Evolutionary conservation across 2,113 vertebrate species (phyloP), one percentile per base, ranked within the genome.

Genomic region (Ivindomyrus marchei): DNA sequence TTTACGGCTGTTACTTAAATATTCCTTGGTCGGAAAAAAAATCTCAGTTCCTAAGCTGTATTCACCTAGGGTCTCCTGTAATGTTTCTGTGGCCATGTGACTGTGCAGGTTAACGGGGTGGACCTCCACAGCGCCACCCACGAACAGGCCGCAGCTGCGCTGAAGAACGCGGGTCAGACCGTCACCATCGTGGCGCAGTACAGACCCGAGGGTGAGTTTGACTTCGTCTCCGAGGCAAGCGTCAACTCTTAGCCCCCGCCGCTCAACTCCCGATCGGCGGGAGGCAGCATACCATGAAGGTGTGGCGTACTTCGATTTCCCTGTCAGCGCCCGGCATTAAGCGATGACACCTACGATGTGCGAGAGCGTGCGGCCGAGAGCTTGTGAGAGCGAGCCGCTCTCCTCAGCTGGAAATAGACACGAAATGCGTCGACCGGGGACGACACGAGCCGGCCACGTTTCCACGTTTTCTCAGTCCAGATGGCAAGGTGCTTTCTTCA

Each of bases 181-280:
- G 98, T 99, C 90, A 98, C 97, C 46, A 99, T 99, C 56, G 94
- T 98, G 87, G 98, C 98, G 89, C 98, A 99, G 88, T 99, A 98
- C 95, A 97, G 97, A 90, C 98, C 98, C 4, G 98, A 99, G 95
- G 98, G 98, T 98, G 96, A 96, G 89, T 89, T 17, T 1, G 5
- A 10, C 53, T n/a, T 3, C 0, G 19, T 17, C 53, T 11, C 52
- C 27, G 27, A 70, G n/a, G n/a, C n/a, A 10, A 1, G 62, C 5
- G 7, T 42, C 31, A 6, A 42, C 31, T 17, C 7, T 19, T 31
- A 31, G 13, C 74, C 15, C 74, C 15, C 8, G 74, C 15, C 6
- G 74, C 74, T 42, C 36, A 1, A 3, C 74, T 42, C 31, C 31
- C 15, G 36, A 42, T 42, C 42, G 36, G 74, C 74, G 39, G 31